Base-by-base conservation (phyloP, 1,140 invertebrate species). In the Littorina saxatilis region DNA sequence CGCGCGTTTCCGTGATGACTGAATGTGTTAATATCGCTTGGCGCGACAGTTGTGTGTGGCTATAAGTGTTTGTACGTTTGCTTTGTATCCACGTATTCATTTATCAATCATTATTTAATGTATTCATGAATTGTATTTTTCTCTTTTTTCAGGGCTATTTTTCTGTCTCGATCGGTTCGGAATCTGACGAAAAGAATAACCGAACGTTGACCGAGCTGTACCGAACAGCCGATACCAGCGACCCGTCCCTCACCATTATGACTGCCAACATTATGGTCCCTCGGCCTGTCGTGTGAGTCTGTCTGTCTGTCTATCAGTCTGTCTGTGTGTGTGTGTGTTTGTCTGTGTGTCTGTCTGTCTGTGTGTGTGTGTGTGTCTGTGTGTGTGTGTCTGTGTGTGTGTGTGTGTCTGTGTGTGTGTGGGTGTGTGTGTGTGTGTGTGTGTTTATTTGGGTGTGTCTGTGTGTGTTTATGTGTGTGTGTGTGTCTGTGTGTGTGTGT, bases 141-240 rank as follows among this genome's bases (percentile, higher is more conserved):
- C 58, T 39, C 80, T 5, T 76, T 66, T 27, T 80, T n/a, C 84
- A 3, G 83, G 58, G 58, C 23, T 61, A 61, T 23, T 61, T 9
- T 9, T 61, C 58, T 13, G 58, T 61, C 5, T 61, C 58, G 9
- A 61, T 61, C n/a, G 58, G 58, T n/a, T n/a, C n/a, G n/a, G n/a
- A n/a, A n/a, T n/a, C n/a, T n/a, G n/a, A n/a, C 5, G 43, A 47
- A 9, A 61, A 61, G 27, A 29, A 61, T 9, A 61, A 29, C 7
- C 9, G 58, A 4, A 61, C 58, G 7, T 29, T 61, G 7, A 61
- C 9, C 4, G 58, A 61, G n/a, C 58, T 61, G 7, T 61, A n/a
- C 58, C 58, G 23, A 4, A 61, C 58, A 11, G 58, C 23, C 4
- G 58, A 61, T 23, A 61, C 58, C 20, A 29, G 20, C 7, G 27